A percentile compares a stretch with the other conserved stretches of the same genome.
These are phyloP conservation scores for Metallyticus violacea DNA, from an alignment of 2,888 invertebrate species.

Conservation along the genomic window DNA sequence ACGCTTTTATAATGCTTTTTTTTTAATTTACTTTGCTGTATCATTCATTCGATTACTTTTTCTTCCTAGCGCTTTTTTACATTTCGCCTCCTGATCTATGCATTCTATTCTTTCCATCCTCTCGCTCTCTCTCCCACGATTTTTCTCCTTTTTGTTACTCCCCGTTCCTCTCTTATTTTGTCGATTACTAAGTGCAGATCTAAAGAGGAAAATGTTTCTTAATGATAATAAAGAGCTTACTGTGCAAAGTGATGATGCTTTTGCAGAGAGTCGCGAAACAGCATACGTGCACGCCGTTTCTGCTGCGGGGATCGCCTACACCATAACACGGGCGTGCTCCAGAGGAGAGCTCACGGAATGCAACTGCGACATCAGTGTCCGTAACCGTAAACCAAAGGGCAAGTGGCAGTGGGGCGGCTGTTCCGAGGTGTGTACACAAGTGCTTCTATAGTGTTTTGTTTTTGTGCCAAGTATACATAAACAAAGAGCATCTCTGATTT, in stretches of 20 bases:
- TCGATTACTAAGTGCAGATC: too few relatives aligned
- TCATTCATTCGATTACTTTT: background rate
- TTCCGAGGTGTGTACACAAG: conserved; percentile 69
- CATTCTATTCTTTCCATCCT: background rate
- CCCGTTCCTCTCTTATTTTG: background rate
- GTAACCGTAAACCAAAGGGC: conserved; percentile 63
- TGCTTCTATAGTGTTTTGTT: too few relatives aligned
- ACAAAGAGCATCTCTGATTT: background rate
- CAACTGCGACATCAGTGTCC: conserved; percentile 79
- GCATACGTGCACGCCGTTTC: conserved; percentile 87
- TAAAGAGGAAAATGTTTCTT: too few relatives aligned
- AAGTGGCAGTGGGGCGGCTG: conserved; percentile 94
- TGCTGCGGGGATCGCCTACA: conserved; percentile 85
- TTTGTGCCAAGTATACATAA: background rate
- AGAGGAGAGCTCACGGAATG: conserved; percentile 84
- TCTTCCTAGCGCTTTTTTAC: background rate
- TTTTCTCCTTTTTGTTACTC: background rate
- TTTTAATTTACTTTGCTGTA: background rate
- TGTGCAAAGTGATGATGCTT: conserved; percentile 27
- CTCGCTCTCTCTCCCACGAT: background rate
- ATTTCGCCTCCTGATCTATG: background rate
- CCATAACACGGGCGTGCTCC: conserved; percentile 83
- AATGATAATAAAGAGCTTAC: too few relatives aligned
- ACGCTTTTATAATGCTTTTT: background rate
- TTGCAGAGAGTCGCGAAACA: conserved; percentile 81